phyloP scores from a whole-genome alignment of 2,888 invertebrate species.

The Hofmannophila pseudospretella region DNA sequence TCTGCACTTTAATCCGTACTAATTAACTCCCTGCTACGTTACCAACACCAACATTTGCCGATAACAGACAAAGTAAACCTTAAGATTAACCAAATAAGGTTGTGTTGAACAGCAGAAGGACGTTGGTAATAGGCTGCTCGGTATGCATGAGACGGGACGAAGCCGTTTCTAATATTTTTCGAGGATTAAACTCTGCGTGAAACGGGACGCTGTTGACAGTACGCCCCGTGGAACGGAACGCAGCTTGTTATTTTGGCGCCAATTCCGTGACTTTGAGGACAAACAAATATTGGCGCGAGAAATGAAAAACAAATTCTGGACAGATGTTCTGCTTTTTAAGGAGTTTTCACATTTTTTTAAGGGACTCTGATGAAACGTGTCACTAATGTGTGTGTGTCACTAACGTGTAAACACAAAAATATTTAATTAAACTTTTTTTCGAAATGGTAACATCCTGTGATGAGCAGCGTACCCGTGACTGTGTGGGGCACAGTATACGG shows the following conservation, averaged over 20 bases:
- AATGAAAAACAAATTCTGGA: background rate
- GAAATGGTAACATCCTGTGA: too few relatives aligned
- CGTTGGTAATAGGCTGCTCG: slow-evolving; percentile 9
- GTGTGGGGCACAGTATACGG: too few relatives aligned
- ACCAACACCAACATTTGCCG: background rate
- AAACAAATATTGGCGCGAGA: background rate
- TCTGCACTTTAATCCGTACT: slow-evolving; percentile 12
- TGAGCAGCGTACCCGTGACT: too few relatives aligned
- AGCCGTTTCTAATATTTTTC: slow-evolving; percentile 33
- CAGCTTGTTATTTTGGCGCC: too few relatives aligned
- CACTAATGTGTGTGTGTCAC: too few relatives aligned
- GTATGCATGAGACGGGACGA: slow-evolving; percentile 8
- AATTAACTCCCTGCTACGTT: slow-evolving; percentile 11
- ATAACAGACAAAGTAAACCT: background rate
- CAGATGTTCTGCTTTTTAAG: background rate
- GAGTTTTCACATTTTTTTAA: too few relatives aligned
- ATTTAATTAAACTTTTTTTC: too few relatives aligned
- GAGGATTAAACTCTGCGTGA: slow-evolving; percentile 29
- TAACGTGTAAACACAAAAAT: too few relatives aligned
- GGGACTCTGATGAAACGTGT: too few relatives aligned
- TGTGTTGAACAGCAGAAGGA: background rate
- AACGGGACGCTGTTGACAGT: background rate
- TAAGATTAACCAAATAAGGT: background rate
- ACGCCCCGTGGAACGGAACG: too few relatives aligned
- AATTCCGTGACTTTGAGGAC: too few relatives aligned